These are phyloP conservation scores for Poliocrania exsul DNA, from an alignment of 2,797 vertebrate species.

Conservation along the genomic window DNA sequence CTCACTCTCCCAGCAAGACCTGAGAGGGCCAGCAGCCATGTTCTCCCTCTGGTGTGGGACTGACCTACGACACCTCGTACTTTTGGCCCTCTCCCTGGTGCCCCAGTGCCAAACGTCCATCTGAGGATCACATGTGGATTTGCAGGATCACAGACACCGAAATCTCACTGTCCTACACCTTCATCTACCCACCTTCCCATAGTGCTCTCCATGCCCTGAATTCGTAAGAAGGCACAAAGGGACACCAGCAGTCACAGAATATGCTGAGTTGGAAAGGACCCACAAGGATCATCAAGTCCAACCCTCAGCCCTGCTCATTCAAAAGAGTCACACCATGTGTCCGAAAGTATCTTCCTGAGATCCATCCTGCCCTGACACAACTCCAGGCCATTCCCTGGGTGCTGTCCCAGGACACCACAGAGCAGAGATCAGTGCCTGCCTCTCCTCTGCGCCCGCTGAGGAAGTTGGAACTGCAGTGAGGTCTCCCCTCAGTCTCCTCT, in stretches of 20 bases:
- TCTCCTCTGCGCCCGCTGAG: background rate
- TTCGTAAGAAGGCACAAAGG: background rate
- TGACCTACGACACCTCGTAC: rapidly evolving
- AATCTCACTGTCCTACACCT: background rate
- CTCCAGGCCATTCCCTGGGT: background rate
- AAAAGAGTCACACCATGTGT: background rate
- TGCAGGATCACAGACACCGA: background rate
- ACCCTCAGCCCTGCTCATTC: background rate
- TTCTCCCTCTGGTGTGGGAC: background rate
- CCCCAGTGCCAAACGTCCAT: background rate
- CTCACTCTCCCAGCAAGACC: background rate
- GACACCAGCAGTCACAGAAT: background rate
- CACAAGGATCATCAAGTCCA: background rate
- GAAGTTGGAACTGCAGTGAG: background rate
- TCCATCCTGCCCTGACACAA: background rate
- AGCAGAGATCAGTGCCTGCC: background rate
- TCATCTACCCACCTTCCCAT: background rate
- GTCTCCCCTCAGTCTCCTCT: background rate
- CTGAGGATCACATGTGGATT: rapidly evolving
- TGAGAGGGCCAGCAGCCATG: background rate
- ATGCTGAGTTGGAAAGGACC: background rate
- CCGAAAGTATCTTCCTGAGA: background rate
- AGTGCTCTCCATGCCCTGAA: background rate
- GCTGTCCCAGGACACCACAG: background rate
- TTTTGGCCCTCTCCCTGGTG: background rate